Conservation (phyloP, 2,797 vertebrate genomes). For the Sciaenops ocellatus region DNA sequence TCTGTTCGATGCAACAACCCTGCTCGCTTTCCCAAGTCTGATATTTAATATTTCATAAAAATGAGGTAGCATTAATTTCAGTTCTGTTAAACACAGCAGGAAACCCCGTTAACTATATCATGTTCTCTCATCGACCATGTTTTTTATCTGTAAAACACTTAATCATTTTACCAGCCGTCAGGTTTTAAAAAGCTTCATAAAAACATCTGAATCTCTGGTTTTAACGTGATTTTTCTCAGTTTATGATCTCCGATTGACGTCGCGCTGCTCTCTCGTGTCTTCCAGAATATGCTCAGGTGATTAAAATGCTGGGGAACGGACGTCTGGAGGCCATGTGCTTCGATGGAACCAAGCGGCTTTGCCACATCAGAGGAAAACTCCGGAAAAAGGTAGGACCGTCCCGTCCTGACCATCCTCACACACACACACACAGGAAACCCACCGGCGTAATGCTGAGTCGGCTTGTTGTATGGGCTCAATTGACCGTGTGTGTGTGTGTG, state of each 20-base stretch:
- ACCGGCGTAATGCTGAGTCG: constrained; percentile 51
- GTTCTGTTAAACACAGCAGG: too few relatives aligned
- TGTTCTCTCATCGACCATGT: too few relatives aligned
- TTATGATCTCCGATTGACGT: neutral
- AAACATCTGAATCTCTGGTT: too few relatives aligned
- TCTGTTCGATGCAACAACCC: neutral
- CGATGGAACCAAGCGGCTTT: constrained; percentile 97
- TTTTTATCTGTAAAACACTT: too few relatives aligned
- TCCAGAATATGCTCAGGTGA: constrained; percentile 98
- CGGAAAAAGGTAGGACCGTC: constrained; percentile 94
- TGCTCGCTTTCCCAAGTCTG: neutral
- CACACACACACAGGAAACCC: constrained; percentile 21
- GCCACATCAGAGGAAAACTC: constrained; percentile 99
- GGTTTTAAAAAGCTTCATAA: too few relatives aligned
- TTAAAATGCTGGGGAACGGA: constrained; percentile 99
- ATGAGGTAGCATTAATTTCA: too few relatives aligned
- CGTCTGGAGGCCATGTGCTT: constrained; percentile 99
- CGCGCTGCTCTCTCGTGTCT: neutral
- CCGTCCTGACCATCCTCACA: constrained; percentile 7
- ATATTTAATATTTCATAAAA: too few relatives aligned
- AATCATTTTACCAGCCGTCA: too few relatives aligned
- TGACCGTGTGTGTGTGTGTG: constrained; percentile 7
- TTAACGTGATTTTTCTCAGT: too few relatives aligned
- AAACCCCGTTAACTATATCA: too few relatives aligned
- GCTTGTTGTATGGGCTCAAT: constrained; percentile 38